Evolutionary conservation across 2,113 vertebrate genomes (phyloP).

Genomic region (Orcinus orca): DNA sequence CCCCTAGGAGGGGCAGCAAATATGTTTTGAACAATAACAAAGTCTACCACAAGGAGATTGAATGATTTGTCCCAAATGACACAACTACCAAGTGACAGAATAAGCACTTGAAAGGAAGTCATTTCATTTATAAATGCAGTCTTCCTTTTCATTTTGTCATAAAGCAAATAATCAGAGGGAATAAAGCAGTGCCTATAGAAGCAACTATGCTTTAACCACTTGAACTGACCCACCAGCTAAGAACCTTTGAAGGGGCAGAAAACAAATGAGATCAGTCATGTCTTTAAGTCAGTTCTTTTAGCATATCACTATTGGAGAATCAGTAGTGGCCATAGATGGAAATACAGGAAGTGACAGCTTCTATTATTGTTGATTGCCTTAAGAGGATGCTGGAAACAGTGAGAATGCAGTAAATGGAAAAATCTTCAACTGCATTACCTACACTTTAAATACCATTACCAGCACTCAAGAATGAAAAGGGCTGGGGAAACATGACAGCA

Average conservation of each 20-base stretch:
- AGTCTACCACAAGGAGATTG: neutral
- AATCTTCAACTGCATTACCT: neutral
- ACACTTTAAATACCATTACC: neutral
- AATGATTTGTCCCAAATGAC: neutral
- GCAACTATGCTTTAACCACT: neutral
- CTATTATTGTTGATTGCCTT: conserved; percentile 9
- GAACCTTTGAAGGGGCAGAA: neutral
- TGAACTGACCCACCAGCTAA: neutral
- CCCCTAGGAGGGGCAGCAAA: neutral
- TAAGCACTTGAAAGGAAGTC: neutral
- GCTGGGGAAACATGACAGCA: neutral
- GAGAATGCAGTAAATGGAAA: neutral
- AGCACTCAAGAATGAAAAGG: neutral
- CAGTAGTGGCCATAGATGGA: neutral
- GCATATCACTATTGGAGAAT: neutral
- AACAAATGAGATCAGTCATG: neutral
- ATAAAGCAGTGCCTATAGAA: neutral
- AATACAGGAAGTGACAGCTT: conserved; percentile 41
- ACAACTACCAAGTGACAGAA: neutral
- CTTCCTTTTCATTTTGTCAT: neutral
- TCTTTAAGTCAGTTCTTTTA: neutral
- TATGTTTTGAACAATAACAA: neutral
- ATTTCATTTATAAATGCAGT: neutral
- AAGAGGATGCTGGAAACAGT: neutral
- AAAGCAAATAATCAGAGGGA: neutral